Percentiles rank a stretch among this genome's conserved stretches.
Evolutionary conservation across 2,888 invertebrate genomes (phyloP).

Genomic region (Helicoverpa assulta): DNA sequence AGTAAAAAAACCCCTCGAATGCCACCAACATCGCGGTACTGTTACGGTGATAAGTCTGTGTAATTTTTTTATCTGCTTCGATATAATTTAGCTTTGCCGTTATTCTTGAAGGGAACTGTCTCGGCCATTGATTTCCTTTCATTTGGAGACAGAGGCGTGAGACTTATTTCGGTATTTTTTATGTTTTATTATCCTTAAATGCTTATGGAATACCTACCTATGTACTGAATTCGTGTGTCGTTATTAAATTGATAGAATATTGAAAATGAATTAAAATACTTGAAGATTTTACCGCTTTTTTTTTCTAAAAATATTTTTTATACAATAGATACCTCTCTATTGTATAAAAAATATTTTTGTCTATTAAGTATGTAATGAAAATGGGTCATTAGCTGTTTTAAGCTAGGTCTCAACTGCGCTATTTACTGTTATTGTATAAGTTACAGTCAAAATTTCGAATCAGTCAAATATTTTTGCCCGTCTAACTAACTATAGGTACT

Average conservation of each 20-base stretch:
- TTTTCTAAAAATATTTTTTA: too few relatives aligned
- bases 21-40: slow-evolving; percentile 64
- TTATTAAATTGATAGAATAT: too few relatives aligned
- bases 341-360: too few relatives aligned
- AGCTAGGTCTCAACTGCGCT: too few relatives aligned
- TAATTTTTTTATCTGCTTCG: slow-evolving; percentile 62
- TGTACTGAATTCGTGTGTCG: too few relatives aligned
- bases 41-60: slow-evolving; percentile 63
- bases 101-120: slow-evolving; percentile 50
- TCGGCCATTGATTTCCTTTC: slow-evolving; percentile 41
- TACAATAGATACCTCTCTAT: too few relatives aligned
- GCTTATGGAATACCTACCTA: too few relatives aligned
- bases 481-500: neutral
- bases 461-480: neutral
- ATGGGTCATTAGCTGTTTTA: too few relatives aligned
- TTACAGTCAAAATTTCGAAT: neutral
- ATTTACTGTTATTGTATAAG: neutral
- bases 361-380: too few relatives aligned
- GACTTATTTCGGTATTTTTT: slow-evolving; percentile 21
- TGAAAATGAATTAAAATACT: too few relatives aligned
- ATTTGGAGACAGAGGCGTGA: slow-evolving; percentile 32
- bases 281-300: too few relatives aligned
- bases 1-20: slow-evolving; percentile 58
- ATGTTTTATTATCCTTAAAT: neutral
- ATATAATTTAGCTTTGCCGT: slow-evolving; percentile 62